Conservation (phyloP, 2,113 vertebrate species). For the Trochalopteron elliotii region DNA sequence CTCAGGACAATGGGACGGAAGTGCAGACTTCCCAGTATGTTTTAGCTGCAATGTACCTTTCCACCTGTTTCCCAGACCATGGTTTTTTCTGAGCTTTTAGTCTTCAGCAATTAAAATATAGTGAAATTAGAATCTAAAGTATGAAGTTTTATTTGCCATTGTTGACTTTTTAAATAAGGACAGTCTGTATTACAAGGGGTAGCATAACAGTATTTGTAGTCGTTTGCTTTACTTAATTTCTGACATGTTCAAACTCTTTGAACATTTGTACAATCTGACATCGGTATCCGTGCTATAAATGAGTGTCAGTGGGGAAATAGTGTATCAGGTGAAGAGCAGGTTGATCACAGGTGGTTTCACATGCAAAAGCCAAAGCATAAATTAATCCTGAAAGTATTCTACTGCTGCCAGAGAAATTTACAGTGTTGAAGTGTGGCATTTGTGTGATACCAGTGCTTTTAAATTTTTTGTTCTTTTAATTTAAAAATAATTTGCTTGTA, state of each 20-base stretch:
- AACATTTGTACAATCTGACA: neutral
- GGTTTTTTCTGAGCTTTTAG: neutral
- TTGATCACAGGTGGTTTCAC: neutral
- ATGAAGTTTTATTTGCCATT: neutral
- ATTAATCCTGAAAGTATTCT: neutral
- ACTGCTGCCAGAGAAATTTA: neutral
- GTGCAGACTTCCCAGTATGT: neutral
- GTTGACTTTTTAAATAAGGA: neutral
- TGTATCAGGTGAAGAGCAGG: neutral
- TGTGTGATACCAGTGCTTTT: neutral
- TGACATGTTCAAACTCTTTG: neutral
- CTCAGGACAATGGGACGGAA: neutral
- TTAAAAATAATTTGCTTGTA: neutral
- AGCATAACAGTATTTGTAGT: neutral
- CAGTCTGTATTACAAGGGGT: neutral
- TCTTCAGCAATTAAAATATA: neutral
- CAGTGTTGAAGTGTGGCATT: neutral
- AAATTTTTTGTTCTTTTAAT: neutral
- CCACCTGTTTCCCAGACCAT: neutral
- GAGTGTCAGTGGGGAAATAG: neutral
- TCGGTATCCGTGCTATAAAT: neutral
- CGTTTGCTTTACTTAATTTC: neutral
- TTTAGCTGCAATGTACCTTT: neutral
- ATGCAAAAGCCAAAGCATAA: neutral
- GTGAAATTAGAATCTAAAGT: neutral